phyloP scores from a whole-genome alignment of 2,797 vertebrate genomes.

The Alfaro cultratus region DNA sequence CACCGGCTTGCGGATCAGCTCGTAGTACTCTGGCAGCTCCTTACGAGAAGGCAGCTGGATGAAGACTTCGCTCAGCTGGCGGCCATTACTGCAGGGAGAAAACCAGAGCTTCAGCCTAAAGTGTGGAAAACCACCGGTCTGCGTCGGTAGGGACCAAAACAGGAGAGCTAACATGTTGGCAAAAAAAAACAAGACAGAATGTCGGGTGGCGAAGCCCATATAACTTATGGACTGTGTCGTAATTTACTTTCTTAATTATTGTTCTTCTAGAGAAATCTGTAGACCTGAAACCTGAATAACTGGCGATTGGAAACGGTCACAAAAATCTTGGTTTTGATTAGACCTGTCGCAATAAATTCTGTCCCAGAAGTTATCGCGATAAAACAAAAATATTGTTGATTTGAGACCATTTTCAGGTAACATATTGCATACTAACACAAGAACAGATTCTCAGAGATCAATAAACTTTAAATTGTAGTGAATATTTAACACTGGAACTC shows the following conservation, averaged over 20 bases:
- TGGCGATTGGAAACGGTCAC: neutral
- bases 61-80: slow-evolving; percentile 96
- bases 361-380: too few species aligned
- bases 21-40: slow-evolving; percentile 96
- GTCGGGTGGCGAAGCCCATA: too few species aligned
- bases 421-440: too few species aligned
- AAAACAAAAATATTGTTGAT: too few species aligned
- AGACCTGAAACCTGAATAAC: neutral
- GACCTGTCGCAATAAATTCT: too few species aligned
- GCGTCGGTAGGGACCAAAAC: neutral
- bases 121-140: neutral
- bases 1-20: slow-evolving; percentile 96
- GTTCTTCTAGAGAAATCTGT: neutral
- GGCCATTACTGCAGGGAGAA: slow-evolving; percentile 81
- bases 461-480: too few species aligned
- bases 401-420: too few species aligned
- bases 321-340: neutral
- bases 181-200: too few species aligned
- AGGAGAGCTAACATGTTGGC: neutral
- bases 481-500: too few species aligned
- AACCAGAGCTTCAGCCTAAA: neutral
- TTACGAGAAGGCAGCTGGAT: slow-evolving; percentile 96
- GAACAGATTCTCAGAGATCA: too few species aligned
- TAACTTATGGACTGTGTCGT: too few species aligned
- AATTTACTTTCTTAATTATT: neutral